phyloP scores from a whole-genome alignment of 2,888 invertebrate species.

The Venustoraphidia nigricollis region DNA sequence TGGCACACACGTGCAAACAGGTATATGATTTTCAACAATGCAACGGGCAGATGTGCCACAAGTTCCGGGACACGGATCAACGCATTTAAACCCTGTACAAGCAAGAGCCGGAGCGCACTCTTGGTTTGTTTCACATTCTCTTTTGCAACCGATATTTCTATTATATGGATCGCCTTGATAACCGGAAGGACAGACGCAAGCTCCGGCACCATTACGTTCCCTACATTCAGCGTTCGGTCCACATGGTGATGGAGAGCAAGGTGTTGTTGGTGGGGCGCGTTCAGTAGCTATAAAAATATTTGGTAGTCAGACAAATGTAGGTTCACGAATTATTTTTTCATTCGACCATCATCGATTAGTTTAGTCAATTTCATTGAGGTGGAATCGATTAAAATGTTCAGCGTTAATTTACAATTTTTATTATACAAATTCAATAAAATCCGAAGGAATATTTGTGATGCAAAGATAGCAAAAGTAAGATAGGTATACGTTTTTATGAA shows the following conservation, averaged over 20 bases:
- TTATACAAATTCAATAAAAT: no score
- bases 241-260: constrained; percentile 71
- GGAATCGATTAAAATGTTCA: no score
- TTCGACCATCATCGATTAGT: no score
- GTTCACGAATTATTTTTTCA: no score
- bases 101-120: constrained; percentile 59
- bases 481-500: no score
- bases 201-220: constrained; percentile 70
- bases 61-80: constrained; percentile 70
- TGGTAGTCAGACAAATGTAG: background rate
- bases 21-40: constrained; percentile 61
- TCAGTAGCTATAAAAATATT: constrained; percentile 36
- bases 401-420: no score
- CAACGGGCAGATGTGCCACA: constrained; percentile 72
- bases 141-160: constrained; percentile 43
- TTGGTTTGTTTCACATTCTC: constrained; percentile 64
- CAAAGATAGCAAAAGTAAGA: no score
- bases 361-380: no score
- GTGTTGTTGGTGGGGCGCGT: constrained; percentile 48
- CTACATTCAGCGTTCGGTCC: constrained; percentile 74
- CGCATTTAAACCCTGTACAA: constrained; percentile 69
- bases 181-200: constrained; percentile 64
- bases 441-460: no score
- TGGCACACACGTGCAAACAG: constrained; percentile 57
- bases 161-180: constrained; percentile 75